A percentile compares a stretch with the other conserved stretches of the same genome.
These are phyloP conservation scores for Lordiphosa fenestrarum DNA, from an alignment of 2,888 invertebrate species.

Conservation along the genomic window DNA sequence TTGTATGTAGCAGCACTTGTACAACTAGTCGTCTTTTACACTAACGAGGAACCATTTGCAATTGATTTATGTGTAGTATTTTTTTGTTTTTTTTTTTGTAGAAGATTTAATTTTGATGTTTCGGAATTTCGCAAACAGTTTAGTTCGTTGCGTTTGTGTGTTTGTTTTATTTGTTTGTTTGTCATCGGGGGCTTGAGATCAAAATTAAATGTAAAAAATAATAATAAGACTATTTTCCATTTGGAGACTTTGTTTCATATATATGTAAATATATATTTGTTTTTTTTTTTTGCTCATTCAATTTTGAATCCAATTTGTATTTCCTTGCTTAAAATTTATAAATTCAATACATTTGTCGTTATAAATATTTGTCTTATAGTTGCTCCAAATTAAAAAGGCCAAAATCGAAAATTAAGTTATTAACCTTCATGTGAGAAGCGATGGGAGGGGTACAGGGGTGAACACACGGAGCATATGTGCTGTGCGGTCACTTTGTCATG, in stretches of 20 bases:
- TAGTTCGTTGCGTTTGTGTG: slow-evolving; percentile 47
- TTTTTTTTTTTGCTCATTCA: slow-evolving; percentile 47
- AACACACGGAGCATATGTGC: too few species aligned
- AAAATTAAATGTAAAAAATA: slow-evolving; percentile 71
- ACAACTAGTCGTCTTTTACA: slow-evolving; percentile 68
- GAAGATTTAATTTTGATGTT: slow-evolving; percentile 66
- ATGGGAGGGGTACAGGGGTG: too few species aligned
- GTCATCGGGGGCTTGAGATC: slow-evolving; percentile 69
- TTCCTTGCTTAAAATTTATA: slow-evolving; percentile 66
- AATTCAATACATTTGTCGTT: slow-evolving; percentile 70
- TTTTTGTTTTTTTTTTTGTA: slow-evolving; percentile 26
- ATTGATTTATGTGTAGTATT: slow-evolving; percentile 55
- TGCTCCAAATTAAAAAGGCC: slow-evolving; percentile 46
- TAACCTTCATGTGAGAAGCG: too few species aligned
- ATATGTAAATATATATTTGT: slow-evolving; percentile 3
- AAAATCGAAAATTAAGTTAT: slow-evolving; percentile 19
- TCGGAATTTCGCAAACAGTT: slow-evolving; percentile 67
- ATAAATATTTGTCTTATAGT: slow-evolving; percentile 42
- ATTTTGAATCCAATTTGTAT: slow-evolving; percentile 38
- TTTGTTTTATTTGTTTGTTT: slow-evolving; percentile 45
- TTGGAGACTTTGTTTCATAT: slow-evolving; percentile 43
- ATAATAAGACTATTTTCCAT: slow-evolving; percentile 55
- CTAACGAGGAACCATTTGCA: slow-evolving; percentile 78
- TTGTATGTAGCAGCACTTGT: slow-evolving; percentile 49
- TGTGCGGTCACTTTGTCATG: too few species aligned